Evolutionary conservation across 2,113 vertebrate species (phyloP).

Genomic region (Anarhynchus alexandrinus): DNA sequence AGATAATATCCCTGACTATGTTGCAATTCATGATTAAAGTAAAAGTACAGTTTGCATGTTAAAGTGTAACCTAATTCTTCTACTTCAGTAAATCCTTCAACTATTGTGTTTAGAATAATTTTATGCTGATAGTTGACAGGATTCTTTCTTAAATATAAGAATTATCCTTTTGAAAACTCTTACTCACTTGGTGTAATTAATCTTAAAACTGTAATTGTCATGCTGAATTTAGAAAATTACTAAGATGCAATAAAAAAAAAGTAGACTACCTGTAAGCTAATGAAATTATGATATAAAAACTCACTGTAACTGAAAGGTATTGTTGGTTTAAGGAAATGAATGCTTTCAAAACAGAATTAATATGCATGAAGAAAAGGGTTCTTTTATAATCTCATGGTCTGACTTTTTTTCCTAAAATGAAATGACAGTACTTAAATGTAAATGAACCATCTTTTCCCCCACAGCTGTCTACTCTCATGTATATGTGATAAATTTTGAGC

Average conservation of each 20-base stretch:
- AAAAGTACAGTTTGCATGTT: not conserved
- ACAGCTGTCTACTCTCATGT: slow-evolving; percentile 23
- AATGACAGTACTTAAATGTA: slow-evolving; percentile 22
- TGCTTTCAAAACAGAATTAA: slow-evolving; percentile 21
- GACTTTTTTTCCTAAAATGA: not conserved
- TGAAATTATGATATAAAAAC: not conserved
- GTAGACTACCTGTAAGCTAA: not conserved
- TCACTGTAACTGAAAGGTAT: not conserved
- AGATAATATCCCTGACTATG: not conserved
- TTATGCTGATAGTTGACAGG: not conserved
- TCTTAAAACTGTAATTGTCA: not conserved
- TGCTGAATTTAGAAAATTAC: not conserved
- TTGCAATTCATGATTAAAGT: not conserved
- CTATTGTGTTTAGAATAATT: not conserved
- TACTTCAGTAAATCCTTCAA: not conserved
- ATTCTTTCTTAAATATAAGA: not conserved
- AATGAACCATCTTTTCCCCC: not conserved
- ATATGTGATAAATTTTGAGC: slow-evolving; percentile 34
- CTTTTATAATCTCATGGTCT: not conserved
- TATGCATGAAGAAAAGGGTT: not conserved
- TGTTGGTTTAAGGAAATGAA: not conserved
- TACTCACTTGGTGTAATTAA: not conserved
- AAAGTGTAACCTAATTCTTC: not conserved
- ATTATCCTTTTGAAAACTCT: not conserved
- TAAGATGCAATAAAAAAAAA: not conserved